Evolutionary conservation across 2,113 vertebrate genomes (phyloP), one percentile per base, ranked within the genome.

Genomic region (Sylvia atricapilla): DNA sequence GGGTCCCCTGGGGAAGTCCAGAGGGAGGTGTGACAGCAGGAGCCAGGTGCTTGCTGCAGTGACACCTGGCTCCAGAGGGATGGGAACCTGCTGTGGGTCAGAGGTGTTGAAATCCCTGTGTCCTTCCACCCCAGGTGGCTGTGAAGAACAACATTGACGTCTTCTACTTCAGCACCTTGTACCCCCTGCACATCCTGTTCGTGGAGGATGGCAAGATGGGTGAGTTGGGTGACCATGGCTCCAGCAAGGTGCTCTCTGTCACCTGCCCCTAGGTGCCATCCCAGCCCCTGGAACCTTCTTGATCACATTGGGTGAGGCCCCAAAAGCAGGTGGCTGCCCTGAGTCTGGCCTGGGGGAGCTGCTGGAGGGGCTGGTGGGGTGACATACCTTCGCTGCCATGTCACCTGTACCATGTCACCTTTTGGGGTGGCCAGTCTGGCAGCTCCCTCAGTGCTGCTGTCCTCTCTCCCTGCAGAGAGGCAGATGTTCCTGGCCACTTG

Each of bases 71-170:
- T 73, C 7, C 6, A 27, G 55, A 28, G 44, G 55, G 56, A 16
- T 15, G 66, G 73, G 77, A 53, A 11, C 25, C 43, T 30, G 47
- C 59, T 20, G 39, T 6, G 11, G 31, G 6, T 20, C 0, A 0
- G 27, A 83, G 60, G 33, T 33, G 49, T 14, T 82, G 59, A 77
- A 0, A 0, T 19, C 13, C 41, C 20, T 3, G 0, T 46, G 24
- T 73, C 50, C 50, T 69, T 41, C 78, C 4, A 1, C 68, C 18
- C 52, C 97, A 99, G 99, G 99, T 99, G 59, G 99, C 99, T 0
- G 98, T 99, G 95, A 99, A 99, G 96, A 99, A 99, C 98, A 99
- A 99, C 98, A 99, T 99, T 4, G 99, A 99, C 1, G 99, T 99
- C 58, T 99, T 99, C 98, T 99, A 99, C 99, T 99, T 99, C 98